phyloP scores from a whole-genome alignment of 2,113 vertebrate genomes.

The Lynx canadensis region DNA sequence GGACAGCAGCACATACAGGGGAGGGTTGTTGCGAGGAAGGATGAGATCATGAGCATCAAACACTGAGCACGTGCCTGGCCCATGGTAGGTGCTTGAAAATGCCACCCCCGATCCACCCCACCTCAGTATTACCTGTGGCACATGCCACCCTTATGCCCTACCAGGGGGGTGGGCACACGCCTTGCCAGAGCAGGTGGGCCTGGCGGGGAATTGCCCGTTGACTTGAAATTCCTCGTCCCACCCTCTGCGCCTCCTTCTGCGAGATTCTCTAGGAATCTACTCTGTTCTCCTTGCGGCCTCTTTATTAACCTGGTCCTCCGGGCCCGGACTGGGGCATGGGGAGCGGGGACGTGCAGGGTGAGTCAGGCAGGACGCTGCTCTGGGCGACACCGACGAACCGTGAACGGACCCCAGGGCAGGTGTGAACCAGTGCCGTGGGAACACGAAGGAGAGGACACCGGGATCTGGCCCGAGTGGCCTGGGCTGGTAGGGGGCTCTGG shows the following conservation, averaged over 20 bases:
- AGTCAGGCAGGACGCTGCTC: neutral
- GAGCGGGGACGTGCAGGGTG: accelerated
- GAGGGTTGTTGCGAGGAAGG: neutral
- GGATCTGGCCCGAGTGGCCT: neutral
- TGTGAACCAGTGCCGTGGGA: neutral
- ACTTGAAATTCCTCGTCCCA: accelerated
- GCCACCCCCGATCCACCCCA: accelerated
- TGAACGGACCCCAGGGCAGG: neutral
- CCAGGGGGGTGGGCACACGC: accelerated
- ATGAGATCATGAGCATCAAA: neutral
- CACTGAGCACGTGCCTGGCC: neutral
- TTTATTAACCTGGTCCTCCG: accelerated
- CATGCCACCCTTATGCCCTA: accelerated
- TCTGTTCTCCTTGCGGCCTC: neutral
- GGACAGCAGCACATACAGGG: neutral
- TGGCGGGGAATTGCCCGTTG: no score
- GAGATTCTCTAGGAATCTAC: neutral
- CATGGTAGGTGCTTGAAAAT: neutral
- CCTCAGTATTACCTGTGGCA: accelerated
- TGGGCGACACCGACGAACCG: accelerated
- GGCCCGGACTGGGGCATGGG: neutral
- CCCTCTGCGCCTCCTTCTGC: accelerated
- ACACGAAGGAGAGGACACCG: accelerated
- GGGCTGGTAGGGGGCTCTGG: neutral
- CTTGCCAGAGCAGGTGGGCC: neutral